These are phyloP conservation scores for Epirrhoe alternata DNA, from an alignment of 2,888 invertebrate genomes.

Conservation along the genomic window DNA sequence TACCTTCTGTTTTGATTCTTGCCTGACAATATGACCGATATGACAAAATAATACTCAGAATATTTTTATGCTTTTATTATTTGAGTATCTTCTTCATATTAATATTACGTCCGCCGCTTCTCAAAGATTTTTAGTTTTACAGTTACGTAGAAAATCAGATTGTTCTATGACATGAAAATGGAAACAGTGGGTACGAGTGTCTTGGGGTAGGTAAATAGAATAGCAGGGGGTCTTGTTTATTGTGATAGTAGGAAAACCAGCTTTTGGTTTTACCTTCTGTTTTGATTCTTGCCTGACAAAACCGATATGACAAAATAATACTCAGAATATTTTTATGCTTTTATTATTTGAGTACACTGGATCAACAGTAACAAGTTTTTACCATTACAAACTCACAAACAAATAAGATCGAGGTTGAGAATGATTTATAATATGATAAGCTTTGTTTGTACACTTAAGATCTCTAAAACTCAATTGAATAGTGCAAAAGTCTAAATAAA, in stretches of 20 bases:
- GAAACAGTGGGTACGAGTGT: constrained; percentile 16
- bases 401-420: no score
- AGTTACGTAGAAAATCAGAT: constrained; percentile 23
- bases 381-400: no score
- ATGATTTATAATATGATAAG: no score
- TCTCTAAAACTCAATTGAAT: no score
- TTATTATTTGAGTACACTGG: no score
- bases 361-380: no score
- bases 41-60: neutral
- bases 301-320: neutral
- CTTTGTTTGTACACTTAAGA: no score
- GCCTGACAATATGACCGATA: neutral
- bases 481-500: no score
- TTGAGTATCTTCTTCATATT: no score
- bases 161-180: constrained; percentile 26
- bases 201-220: constrained; percentile 26
- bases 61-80: no score
- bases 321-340: neutral
- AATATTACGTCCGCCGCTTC: neutral
- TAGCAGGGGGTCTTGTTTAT: constrained; percentile 10
- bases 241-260: constrained; percentile 14
- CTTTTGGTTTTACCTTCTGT: constrained; percentile 5
- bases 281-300: neutral
- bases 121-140: constrained; percentile 1
- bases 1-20: neutral